These are phyloP conservation scores for Brachyhypopomus gauderio DNA, from an alignment of 2,113 vertebrate species.

Conservation along the genomic window DNA sequence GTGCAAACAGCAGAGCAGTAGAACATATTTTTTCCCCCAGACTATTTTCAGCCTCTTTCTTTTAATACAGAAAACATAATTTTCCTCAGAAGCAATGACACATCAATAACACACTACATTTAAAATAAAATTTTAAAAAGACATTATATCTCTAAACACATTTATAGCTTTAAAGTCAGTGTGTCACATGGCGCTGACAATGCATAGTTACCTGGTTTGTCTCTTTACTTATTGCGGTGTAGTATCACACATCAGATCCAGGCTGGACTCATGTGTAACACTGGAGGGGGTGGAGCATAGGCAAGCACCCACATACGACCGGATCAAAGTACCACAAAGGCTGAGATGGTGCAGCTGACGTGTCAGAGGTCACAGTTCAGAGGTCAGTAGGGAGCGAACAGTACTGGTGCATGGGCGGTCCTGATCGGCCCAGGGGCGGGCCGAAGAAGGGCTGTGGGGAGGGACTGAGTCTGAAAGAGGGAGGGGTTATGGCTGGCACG, in stretches of 20 bases:
- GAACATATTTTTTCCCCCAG: conserved; percentile 47
- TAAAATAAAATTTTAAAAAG: conserved; percentile 40
- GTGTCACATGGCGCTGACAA: conserved; percentile 70
- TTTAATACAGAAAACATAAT: conserved; percentile 39
- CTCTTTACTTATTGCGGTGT: conserved; percentile 89
- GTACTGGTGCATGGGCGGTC: conserved; percentile 90
- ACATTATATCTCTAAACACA: conserved; percentile 53
- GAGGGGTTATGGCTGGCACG: conserved; percentile 80
- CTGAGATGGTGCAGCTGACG: conserved; percentile 21
- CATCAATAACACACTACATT: conserved; percentile 48
- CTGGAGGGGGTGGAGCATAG: conserved; percentile 33
- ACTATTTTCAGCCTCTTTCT: conserved; percentile 30
- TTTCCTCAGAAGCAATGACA: conserved; percentile 55
- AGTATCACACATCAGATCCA: conserved; percentile 62
- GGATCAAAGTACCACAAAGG: conserved; percentile 33
- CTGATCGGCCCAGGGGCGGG: conserved; percentile 93
- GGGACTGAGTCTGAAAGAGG: conserved; percentile 89
- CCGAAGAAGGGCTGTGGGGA: conserved; percentile 86
- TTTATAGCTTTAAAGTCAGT: conserved; percentile 60
- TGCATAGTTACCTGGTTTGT: conserved; percentile 94
- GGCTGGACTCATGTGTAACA: conserved; percentile 20
- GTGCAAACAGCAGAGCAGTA: conserved; percentile 73
- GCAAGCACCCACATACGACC: conserved; percentile 28
- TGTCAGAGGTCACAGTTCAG: conserved; percentile 32
- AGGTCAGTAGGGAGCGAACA: conserved; percentile 95